These are phyloP conservation scores for Orussus abietinus DNA, from an alignment of 1,140 invertebrate species.

Conservation along the genomic window DNA sequence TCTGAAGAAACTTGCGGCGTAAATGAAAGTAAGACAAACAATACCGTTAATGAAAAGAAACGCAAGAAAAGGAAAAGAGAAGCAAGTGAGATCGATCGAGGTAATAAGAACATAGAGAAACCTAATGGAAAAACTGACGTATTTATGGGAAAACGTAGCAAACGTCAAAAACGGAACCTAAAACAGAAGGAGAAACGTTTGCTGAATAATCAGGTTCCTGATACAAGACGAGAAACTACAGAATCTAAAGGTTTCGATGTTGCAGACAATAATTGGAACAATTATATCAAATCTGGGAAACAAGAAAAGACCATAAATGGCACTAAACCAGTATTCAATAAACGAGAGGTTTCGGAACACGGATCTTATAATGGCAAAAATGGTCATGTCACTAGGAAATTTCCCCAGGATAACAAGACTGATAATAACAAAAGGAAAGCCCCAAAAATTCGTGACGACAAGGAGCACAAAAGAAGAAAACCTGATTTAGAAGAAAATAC, in stretches of 20 bases:
- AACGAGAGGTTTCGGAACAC: slow-evolving; percentile 14
- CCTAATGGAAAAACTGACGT: slow-evolving; percentile 8
- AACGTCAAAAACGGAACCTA: slow-evolving; percentile 40
- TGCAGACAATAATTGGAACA: slow-evolving; percentile 25
- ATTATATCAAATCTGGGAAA: slow-evolving; percentile 21
- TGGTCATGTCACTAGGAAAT: slow-evolving; percentile 20
- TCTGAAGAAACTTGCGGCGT: no score
- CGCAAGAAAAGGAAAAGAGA: slow-evolving; percentile 25
- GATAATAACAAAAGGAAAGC: slow-evolving; percentile 21
- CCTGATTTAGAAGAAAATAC: slow-evolving; percentile 47
- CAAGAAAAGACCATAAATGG: slow-evolving; percentile 22
- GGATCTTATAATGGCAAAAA: slow-evolving; percentile 18
- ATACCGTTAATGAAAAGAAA: slow-evolving; percentile 17
- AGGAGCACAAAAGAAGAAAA: slow-evolving; percentile 53
- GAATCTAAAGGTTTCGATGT: slow-evolving; percentile 17
- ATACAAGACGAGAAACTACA: slow-evolving; percentile 14
- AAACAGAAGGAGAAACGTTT: slow-evolving; percentile 15
- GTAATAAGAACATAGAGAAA: slow-evolving; percentile 12
- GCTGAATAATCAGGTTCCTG: slow-evolving; percentile 8
- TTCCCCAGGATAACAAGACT: slow-evolving; percentile 15
- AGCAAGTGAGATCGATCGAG: slow-evolving; percentile 16
- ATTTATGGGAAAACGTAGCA: slow-evolving; percentile 26
- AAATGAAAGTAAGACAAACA: no score
- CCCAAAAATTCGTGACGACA: slow-evolving; percentile 37
- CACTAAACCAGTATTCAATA: slow-evolving; percentile 2